Evolutionary conservation across 1,140 invertebrate species (phyloP).

Genomic region (Leguminivora glycinivorella): DNA sequence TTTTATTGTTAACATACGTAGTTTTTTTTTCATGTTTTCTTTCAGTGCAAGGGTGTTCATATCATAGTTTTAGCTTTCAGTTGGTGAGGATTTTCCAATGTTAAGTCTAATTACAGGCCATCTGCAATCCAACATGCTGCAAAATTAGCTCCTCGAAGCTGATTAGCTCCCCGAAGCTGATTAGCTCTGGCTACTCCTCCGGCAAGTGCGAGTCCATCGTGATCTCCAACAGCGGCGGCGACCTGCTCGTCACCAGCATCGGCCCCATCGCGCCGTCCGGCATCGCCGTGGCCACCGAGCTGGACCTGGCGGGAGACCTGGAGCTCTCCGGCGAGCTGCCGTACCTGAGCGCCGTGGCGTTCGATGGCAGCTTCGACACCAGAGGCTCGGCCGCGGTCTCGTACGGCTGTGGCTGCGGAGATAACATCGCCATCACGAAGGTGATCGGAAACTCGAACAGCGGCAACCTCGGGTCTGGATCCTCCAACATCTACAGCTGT

Average conservation of each 20-base stretch:
- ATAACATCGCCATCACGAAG: slow-evolving; percentile 1
- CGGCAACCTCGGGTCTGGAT: neutral
- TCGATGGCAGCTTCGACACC: slow-evolving; percentile 12
- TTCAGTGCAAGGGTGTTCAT: too few species aligned
- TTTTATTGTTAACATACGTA: too few species aligned
- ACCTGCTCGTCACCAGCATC: neutral
- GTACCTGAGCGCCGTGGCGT: slow-evolving; percentile 14
- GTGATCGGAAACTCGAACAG: neutral
- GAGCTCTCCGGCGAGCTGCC: slow-evolving; percentile 5
- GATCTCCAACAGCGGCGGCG: slow-evolving; percentile 14
- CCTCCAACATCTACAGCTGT: neutral
- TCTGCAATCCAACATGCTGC: neutral
- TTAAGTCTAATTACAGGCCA: neutral
- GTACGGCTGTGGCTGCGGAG: slow-evolving; percentile 22
- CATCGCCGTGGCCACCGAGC: slow-evolving; percentile 18
- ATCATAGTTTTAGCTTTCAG: neutral
- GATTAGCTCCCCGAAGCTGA: too few species aligned
- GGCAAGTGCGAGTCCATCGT: neutral
- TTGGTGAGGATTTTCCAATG: neutral
- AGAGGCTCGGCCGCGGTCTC: neutral
- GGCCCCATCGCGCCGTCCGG: slow-evolving; percentile 28
- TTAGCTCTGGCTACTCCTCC: neutral
- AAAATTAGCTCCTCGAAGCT: neutral
- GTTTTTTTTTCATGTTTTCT: too few species aligned
- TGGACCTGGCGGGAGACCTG: neutral